These are phyloP conservation scores for Acipenser oxyrinchus DNA, from an alignment of 2,797 vertebrate genomes.

Conservation along the genomic window DNA sequence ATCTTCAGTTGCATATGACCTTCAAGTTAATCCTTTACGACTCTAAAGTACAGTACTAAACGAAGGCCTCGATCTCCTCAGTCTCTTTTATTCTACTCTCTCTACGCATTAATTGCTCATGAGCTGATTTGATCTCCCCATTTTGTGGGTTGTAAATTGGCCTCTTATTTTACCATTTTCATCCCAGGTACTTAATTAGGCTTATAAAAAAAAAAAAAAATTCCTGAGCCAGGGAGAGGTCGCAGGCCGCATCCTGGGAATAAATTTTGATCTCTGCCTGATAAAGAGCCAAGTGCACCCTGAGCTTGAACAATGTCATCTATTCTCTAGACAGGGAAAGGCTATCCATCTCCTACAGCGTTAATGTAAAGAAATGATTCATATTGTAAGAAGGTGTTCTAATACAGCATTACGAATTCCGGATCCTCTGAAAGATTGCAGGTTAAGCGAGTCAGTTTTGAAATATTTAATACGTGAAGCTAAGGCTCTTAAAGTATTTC, in stretches of 20 bases:
- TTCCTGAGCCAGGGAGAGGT: constrained; percentile 47
- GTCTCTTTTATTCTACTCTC: constrained; percentile 51
- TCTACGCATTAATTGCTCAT: constrained; percentile 60
- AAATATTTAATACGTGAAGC: constrained; percentile 71
- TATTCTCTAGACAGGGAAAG: constrained; percentile 67
- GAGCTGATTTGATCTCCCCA: constrained; percentile 65
- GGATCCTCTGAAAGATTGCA: constrained; percentile 48
- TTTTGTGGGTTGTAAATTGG: constrained; percentile 63
- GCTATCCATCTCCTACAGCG: constrained; percentile 58
- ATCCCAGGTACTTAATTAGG: constrained; percentile 64
- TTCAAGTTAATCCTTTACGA: constrained; percentile 63
- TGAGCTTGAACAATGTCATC: constrained; percentile 53
- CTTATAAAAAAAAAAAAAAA: constrained; percentile 44
- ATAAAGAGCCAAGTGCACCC: constrained; percentile 49
- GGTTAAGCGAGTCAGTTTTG: constrained; percentile 53
- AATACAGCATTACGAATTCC: constrained; percentile 66
- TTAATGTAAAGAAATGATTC: constrained; percentile 81
- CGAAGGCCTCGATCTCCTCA: constrained; percentile 42
- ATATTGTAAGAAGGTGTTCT: constrained; percentile 56
- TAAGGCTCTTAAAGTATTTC: constrained; percentile 38
- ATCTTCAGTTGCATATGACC: constrained; percentile 54
- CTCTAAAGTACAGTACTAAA: constrained; percentile 46
- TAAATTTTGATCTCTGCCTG: constrained; percentile 52
- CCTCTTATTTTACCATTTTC: constrained; percentile 67
- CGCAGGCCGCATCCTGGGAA: constrained; percentile 49